Evolutionary conservation across 2,113 vertebrate species (phyloP).

Genomic region (Syngnathus floridae): DNA sequence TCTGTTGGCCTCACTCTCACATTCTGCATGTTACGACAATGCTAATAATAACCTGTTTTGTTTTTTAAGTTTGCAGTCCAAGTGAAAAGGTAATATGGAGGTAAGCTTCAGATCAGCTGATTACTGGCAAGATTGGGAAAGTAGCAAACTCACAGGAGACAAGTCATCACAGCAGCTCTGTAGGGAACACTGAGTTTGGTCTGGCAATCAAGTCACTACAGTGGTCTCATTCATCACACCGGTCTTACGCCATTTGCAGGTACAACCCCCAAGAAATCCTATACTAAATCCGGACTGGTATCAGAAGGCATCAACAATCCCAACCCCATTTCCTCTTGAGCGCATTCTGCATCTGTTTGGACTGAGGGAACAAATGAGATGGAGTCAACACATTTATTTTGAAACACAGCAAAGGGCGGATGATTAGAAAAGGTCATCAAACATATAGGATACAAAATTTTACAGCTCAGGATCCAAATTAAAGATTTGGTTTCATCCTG

Average conservation of each 20-base stretch:
- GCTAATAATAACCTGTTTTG: conserved; percentile 14
- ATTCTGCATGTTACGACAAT: conserved; percentile 44
- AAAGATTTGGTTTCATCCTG: background rate
- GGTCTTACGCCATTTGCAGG: conserved; percentile 54
- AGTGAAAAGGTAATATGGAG: conserved; percentile 8
- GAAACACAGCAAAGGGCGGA: conserved; percentile 17
- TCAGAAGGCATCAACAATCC: conserved; percentile 40
- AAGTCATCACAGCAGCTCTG: conserved; percentile 48
- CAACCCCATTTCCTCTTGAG: conserved; percentile 30
- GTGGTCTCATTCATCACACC: conserved; percentile 66
- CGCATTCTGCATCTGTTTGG: conserved; percentile 22
- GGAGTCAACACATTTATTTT: conserved; percentile 33
- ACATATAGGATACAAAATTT: background rate
- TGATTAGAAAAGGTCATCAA: conserved; percentile 17
- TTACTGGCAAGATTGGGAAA: conserved; percentile 40
- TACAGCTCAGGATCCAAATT: background rate
- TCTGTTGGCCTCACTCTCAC: conserved; percentile 26
- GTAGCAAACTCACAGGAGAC: conserved; percentile 40
- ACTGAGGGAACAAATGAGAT: conserved; percentile 29
- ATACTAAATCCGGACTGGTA: conserved; percentile 38
- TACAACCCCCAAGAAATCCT: conserved; percentile 59
- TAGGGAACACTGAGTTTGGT: conserved; percentile 41
- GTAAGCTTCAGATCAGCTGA: conserved; percentile 34
- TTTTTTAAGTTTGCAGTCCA: conserved; percentile 6
- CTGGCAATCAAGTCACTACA: conserved; percentile 66